Conservation (phyloP, 2,113 vertebrate genomes). For the Ptyas mucosa region DNA sequence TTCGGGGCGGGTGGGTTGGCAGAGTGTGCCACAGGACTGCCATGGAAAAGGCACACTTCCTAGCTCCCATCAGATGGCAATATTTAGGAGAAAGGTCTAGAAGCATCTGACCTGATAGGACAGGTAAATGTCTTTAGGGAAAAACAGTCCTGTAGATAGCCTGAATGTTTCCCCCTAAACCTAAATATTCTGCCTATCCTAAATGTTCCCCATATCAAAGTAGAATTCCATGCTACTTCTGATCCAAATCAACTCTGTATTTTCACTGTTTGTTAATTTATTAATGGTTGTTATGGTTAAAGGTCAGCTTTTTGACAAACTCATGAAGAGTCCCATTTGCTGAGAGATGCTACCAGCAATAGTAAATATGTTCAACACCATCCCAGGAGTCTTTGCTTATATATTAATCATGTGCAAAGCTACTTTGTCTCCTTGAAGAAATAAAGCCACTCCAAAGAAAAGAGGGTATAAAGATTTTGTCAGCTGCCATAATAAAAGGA, state of each 20-base stretch:
- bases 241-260: neutral
- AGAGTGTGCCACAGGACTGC: neutral
- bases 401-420: neutral
- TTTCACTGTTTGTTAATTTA: neutral
- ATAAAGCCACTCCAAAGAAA: neutral
- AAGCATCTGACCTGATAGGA: neutral
- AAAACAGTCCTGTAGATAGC: neutral
- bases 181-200: neutral
- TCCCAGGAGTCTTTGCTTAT: neutral
- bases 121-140: neutral
- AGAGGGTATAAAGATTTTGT: neutral
- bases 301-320: neutral
- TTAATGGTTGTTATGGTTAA: neutral
- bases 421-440: neutral
- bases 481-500: neutral
- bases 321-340: neutral
- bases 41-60: neutral
- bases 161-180: neutral
- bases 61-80: neutral
- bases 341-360: neutral
- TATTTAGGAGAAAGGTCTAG: neutral
- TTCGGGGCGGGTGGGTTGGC: rapidly evolving
- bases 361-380: neutral
- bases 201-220: neutral
- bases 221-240: neutral